Conservation (phyloP, 35 echinoderm and acorn worm species). For the Ptychodera flava region DNA sequence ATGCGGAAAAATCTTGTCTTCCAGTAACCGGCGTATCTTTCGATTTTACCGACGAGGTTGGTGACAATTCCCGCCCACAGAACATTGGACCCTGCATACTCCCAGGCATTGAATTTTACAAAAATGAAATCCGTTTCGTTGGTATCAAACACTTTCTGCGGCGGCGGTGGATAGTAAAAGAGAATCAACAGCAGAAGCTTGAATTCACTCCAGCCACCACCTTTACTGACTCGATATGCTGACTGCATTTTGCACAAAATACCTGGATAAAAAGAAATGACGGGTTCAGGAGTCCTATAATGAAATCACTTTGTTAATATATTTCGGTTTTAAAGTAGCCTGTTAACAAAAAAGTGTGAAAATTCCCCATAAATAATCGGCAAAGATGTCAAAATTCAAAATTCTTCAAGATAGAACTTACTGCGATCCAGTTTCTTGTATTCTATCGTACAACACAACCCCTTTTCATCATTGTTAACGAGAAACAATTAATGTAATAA, state of each 20-base stretch:
- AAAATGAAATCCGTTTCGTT: not conserved
- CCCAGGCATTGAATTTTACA: not conserved
- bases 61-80: not conserved
- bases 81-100: not conserved
- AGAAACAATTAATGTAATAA: not conserved
- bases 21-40: not conserved
- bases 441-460: not conserved
- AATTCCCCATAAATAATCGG: not conserved
- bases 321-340: not conserved
- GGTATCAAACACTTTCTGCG: not conserved
- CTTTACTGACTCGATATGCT: not conserved
- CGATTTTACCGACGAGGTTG: not conserved
- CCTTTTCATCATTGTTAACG: not conserved
- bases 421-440: not conserved
- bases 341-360: not conserved
- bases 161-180: not conserved
- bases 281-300: no score
- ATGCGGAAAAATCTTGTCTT: not conserved
- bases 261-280: not conserved
- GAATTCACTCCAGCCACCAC: not conserved
- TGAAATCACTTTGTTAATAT: no score
- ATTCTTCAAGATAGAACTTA: not conserved
- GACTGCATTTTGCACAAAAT: not conserved
- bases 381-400: not conserved
- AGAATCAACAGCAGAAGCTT: not conserved